Conservation (phyloP, 2,888 invertebrate species). For the Oscheius sp. region DNA sequence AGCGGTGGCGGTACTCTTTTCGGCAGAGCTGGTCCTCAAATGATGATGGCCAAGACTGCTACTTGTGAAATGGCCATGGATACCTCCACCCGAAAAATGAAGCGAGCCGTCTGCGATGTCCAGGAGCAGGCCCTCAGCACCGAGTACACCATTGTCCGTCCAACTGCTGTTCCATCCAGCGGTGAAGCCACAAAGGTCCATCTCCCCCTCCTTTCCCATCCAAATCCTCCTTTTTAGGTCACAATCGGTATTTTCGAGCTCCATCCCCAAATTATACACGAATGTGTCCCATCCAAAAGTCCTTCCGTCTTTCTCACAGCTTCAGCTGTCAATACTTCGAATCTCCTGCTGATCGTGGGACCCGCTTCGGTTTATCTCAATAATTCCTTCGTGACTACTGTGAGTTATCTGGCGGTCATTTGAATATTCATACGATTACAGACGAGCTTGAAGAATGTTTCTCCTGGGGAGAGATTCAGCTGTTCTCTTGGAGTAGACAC, state of each 20-base stretch:
- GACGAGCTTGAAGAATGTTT: slow-evolving; percentile 71
- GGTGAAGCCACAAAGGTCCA: slow-evolving; percentile 70
- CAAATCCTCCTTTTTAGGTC: slow-evolving; percentile 42
- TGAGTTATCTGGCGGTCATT: not conserved
- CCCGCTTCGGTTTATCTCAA: slow-evolving; percentile 64
- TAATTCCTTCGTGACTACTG: slow-evolving; percentile 62
- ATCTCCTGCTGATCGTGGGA: slow-evolving; percentile 60
- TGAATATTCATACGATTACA: slow-evolving; percentile 19
- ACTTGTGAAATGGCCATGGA: not conserved
- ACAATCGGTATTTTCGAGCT: slow-evolving; percentile 73
- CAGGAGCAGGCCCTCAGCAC: slow-evolving; percentile 69
- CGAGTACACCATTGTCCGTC: slow-evolving; percentile 72
- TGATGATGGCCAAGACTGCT: slow-evolving; percentile 2
- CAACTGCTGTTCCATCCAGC: slow-evolving; percentile 73
- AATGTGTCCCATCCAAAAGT: slow-evolving; percentile 72
- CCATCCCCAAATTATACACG: slow-evolving; percentile 72
- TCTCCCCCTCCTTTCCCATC: not conserved
- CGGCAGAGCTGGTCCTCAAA: not conserved
- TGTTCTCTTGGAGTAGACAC: slow-evolving; percentile 75
- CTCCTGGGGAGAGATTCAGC: slow-evolving; percentile 74
- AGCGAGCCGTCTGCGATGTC: slow-evolving; percentile 24
- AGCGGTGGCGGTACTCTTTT: no score
- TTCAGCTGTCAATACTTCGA: slow-evolving; percentile 57
- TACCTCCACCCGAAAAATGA: slow-evolving; percentile 2
- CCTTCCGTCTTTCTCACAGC: slow-evolving; percentile 63